Evolutionary conservation across 1,140 invertebrate species (phyloP), one percentile per base, ranked within the genome.

Genomic region (Andrena cerasifolii): DNA sequence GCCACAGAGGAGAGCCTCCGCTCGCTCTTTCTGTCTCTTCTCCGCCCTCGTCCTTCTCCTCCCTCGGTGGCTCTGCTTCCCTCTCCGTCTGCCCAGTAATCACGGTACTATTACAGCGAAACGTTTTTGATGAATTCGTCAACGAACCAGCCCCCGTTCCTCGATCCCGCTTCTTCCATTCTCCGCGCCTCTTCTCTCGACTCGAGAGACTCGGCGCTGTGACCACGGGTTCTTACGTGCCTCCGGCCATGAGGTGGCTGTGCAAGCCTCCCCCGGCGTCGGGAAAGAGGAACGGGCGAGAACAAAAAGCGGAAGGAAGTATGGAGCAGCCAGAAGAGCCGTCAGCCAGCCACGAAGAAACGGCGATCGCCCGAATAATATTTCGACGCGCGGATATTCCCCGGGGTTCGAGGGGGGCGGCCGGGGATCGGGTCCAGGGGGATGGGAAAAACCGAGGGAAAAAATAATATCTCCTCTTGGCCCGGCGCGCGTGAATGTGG

Each of bases 41-140:
- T 63, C 18, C 24, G n/a, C 47, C 8, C 76, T 66, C 71, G 63
- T 59, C 68, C 73, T 54, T 58, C 53, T 68, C 77, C 77, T 75
- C 80, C 78, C 65, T 59, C 54, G 75, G 54, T 49, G 67, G 10
- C 56, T 45, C 21, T 26, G 53, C 16, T 51, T 58, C 63, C 24
- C 53, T 62, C 53, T 53, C 54, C 51, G 47, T 47, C 40, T 43
- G 68, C 56, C 71, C 63, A 82, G 84, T 90, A 90, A 91, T 91
- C 89, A 90, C 84, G 82, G 89, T 85, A 86, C 86, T 87, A 87
- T 90, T 89, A 84, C 87, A 85, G 80, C 84, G 80, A 72, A 88
- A 85, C 65, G 79, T 84, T 89, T 91, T 90, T 91, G 90, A 91
- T 91, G 89, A 91, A 90, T 92, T 87, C 88, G 87, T 89, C 89